A percentile compares a stretch with the other conserved stretches of the same genome.
These are phyloP conservation scores for Halisarca cf. caerulea DNA, from an alignment of 37 sponge, comb jelly and placozoan genomes.

Conservation along the genomic window DNA sequence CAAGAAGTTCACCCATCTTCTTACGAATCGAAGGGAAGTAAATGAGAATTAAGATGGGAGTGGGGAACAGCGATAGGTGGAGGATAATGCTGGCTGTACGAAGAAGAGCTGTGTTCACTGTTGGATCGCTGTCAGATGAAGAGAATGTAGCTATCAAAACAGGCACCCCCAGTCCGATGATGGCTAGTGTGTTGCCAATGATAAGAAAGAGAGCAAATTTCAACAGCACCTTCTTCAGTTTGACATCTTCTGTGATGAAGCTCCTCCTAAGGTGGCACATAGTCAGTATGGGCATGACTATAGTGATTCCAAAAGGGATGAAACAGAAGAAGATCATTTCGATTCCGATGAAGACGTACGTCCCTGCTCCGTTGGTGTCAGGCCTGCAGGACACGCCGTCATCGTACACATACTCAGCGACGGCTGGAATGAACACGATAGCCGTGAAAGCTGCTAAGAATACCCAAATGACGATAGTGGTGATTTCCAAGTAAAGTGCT, in stretches of 20 bases:
- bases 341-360: not conserved
- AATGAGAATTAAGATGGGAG: constrained; percentile 1
- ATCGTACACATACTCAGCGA: not conserved
- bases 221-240: not conserved
- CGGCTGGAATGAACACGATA: not conserved
- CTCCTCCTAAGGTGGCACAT: not conserved
- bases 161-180: not conserved
- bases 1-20: not conserved
- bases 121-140: not conserved
- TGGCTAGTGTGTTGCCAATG: not conserved
- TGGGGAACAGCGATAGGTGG: constrained; percentile 3
- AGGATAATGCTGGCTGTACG: constrained; percentile 3
- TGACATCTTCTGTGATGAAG: constrained; percentile 3
- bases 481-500: not conserved
- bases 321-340: not conserved
- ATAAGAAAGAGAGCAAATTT: constrained; percentile 24
- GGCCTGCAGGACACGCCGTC: constrained; percentile 27
- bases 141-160: not conserved
- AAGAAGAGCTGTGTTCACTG: not conserved
- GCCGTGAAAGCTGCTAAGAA: not conserved
- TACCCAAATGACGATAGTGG: not conserved
- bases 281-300: not conserved
- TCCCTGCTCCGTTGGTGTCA: not conserved
- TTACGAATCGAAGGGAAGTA: constrained; percentile 13
- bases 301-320: not conserved